Evolutionary conservation across 2,888 invertebrate genomes (phyloP), one percentile per base, ranked within the genome.

Genomic region (Sphaerophoria rueppellii): DNA sequence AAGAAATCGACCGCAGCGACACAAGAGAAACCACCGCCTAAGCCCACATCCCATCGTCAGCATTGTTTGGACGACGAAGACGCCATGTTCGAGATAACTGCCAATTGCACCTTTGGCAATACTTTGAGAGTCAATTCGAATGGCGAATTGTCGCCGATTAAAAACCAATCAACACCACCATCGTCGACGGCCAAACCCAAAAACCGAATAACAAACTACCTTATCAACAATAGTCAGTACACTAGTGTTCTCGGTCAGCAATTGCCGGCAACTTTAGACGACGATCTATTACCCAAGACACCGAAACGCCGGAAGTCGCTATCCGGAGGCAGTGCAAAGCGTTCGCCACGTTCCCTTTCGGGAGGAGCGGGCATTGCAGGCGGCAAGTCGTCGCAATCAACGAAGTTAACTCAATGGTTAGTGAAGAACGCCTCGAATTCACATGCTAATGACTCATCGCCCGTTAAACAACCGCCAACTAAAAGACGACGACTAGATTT

Each of bases 401-500:
- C 91, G 0, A 91, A 91, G 76, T 86, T 91, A 6, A 91, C 91
- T 0, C 90, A 91, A 70, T 91, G 91, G 91, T 89, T 91, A 86
- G 87, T 87, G 9, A 88, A 88, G 78, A 87, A 88, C 61, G 1
- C 24, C 24, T 61, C 86, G n/a, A 72, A 71, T 69, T 67, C 76
- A 6, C 60, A 73, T 37, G 40, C n/a, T 6, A 71, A 73, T 16
- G 72, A 80, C 24, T 24, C 24, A 4, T 76, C 61, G 40, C 12
- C 65, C 0, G 57, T 46, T 16, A 80, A 80, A 58, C 54, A 67
- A 7, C 52, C 34, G 5, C 9, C 70, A 52, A n/a, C 74, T 54
- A 80, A 80, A 52, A 78, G 80, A 61, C 70, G 74, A 76, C 88
- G 88, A 75, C 76, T 88, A 74, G 88, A 88, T 60, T 85, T 88